These are phyloP conservation scores for Tupaia chinensis DNA, from an alignment of 2,113 vertebrate genomes.

Conservation along the genomic window DNA sequence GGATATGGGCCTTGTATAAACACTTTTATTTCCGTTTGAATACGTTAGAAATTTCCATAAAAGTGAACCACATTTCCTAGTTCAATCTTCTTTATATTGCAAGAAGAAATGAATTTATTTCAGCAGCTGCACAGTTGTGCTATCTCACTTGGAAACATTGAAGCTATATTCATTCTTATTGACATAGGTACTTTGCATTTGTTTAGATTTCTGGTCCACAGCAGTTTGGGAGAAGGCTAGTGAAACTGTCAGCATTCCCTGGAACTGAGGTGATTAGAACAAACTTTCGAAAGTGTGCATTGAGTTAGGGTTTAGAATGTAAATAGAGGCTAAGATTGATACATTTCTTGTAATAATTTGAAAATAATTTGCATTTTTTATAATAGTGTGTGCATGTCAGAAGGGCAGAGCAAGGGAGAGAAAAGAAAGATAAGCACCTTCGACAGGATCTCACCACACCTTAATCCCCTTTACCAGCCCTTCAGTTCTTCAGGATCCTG, in stretches of 20 bases:
- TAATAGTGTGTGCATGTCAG: too few relatives aligned
- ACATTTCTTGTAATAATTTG: not conserved
- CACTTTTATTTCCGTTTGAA: slow-evolving; percentile 10
- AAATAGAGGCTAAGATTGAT: not conserved
- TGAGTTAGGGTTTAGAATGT: not conserved
- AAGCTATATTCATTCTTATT: not conserved
- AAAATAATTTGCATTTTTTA: not conserved
- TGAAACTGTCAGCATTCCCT: not conserved
- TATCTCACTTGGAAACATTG: not conserved
- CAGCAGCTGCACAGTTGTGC: not conserved
- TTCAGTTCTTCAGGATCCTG: too few relatives aligned
- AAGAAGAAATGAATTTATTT: slow-evolving; percentile 22
- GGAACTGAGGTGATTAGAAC: not conserved
- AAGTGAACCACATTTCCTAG: not conserved
- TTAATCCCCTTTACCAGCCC: too few relatives aligned
- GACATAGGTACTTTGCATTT: not conserved
- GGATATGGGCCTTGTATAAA: not conserved
- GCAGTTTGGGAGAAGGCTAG: not conserved
- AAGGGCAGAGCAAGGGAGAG: too few relatives aligned
- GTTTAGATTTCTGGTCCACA: slow-evolving; percentile 30
- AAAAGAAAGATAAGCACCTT: too few relatives aligned
- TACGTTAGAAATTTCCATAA: not conserved
- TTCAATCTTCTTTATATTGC: not conserved
- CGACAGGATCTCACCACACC: too few relatives aligned
- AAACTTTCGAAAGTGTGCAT: not conserved